Evolutionary conservation across 2,888 invertebrate genomes (phyloP).

Genomic region (Pilophorus perplexus): DNA sequence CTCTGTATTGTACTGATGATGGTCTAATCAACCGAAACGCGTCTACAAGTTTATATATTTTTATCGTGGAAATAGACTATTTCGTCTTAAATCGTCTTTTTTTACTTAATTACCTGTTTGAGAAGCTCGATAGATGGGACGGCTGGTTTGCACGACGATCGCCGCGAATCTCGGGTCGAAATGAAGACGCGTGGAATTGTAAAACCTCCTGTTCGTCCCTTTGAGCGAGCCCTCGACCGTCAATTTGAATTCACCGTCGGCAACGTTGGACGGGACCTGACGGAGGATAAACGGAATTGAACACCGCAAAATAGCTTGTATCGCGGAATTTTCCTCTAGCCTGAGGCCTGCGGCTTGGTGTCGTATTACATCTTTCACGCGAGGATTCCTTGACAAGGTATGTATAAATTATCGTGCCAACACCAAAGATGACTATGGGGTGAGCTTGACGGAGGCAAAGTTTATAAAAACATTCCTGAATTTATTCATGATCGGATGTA

Average conservation of each 20-base stretch:
- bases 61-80: too few relatives aligned
- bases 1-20: too few relatives aligned
- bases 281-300: neutral
- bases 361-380: too few relatives aligned
- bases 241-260: constrained; percentile 40
- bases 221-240: constrained; percentile 42
- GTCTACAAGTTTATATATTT: too few relatives aligned
- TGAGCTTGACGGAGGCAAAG: neutral
- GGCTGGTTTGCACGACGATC: constrained; percentile 57
- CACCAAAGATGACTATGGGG: too few relatives aligned
- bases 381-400: too few relatives aligned
- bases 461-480: neutral
- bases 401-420: too few relatives aligned
- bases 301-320: too few relatives aligned
- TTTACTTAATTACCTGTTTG: constrained; percentile 53
- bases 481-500: neutral
- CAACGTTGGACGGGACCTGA: constrained; percentile 38
- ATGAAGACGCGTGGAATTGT: constrained; percentile 54
- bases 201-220: constrained; percentile 52
- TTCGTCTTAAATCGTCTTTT: too few relatives aligned
- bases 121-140: constrained; percentile 57
- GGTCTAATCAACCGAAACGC: too few relatives aligned
- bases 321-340: too few relatives aligned
- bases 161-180: constrained; percentile 57
- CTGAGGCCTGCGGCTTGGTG: too few relatives aligned